phyloP scores from a whole-genome alignment of 2,797 vertebrate species.

The Pygocentrus nattereri region DNA sequence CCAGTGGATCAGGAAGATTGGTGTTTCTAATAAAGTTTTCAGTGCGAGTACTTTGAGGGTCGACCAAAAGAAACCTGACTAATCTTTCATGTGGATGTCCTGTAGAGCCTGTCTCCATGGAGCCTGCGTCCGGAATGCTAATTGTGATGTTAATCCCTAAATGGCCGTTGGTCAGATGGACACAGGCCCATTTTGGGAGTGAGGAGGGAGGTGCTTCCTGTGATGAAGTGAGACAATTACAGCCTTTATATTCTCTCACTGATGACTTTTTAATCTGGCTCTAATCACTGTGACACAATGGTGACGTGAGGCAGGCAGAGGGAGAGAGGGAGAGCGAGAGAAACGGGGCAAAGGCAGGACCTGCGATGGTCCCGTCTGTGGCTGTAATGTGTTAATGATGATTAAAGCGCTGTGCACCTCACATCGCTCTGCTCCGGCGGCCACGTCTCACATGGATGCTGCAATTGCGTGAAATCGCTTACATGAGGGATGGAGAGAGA shows the following conservation, averaged over 20 bases:
- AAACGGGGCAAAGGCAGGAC: not conserved
- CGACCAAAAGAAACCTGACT: not conserved
- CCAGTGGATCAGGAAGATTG: no score
- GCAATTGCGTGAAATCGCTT: conserved; percentile 47
- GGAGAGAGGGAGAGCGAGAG: conserved; percentile 12
- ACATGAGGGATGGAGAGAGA: conserved; percentile 38
- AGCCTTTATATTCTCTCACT: conserved; percentile 31
- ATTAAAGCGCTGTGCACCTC: conserved; percentile 37
- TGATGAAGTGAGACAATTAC: conserved; percentile 52
- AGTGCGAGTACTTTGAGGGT: no score
- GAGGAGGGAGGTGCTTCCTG: conserved; percentile 28
- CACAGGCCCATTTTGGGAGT: not conserved
- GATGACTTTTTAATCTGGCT: conserved; percentile 59
- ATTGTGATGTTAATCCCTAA: conserved; percentile 27
- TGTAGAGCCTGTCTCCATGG: not conserved
- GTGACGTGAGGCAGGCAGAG: conserved; percentile 28
- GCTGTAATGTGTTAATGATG: conserved; percentile 45
- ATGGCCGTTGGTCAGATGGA: conserved; percentile 14
- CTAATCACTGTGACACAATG: conserved; percentile 59
- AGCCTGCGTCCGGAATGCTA: conserved; percentile 16
- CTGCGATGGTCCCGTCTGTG: conserved; percentile 16
- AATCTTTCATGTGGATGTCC: not conserved
- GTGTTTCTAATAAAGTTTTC: no score
- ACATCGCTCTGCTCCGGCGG: not conserved
- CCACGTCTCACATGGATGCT: conserved; percentile 33